phyloP scores from a whole-genome alignment of 2,113 vertebrate genomes.

The Protobothrops mucrosquamatus region DNA sequence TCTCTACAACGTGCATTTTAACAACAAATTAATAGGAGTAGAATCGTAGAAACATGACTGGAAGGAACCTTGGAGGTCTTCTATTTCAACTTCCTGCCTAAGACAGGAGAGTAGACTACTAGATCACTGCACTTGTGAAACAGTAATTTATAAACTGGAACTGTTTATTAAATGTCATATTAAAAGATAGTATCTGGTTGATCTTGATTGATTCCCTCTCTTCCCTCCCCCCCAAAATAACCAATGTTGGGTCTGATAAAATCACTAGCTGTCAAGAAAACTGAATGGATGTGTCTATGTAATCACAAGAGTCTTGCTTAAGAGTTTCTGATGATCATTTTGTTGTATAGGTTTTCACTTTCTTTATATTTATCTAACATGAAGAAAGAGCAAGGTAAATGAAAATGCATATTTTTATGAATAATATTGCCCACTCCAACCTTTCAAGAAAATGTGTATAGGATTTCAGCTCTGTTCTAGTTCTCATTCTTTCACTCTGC shows the following conservation, averaged over 20 bases:
- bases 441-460: background rate
- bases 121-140: conserved; percentile 41
- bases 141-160: conserved; percentile 47
- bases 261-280: background rate
- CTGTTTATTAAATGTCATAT: background rate
- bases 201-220: background rate
- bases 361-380: conserved; percentile 12
- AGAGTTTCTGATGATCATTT: background rate
- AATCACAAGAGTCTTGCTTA: background rate
- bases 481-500: background rate
- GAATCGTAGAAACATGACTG: background rate
- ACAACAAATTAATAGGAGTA: conserved; percentile 20
- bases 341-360: background rate
- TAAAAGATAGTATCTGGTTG: background rate
- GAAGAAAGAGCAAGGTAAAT: conserved; percentile 18
- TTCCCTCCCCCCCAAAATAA: background rate
- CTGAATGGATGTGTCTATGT: background rate
- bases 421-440: background rate
- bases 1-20: background rate
- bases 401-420: conserved; percentile 28
- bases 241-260: background rate
- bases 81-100: background rate
- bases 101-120: conserved; percentile 33
- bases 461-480: background rate
- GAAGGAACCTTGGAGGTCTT: background rate